phyloP scores from a whole-genome alignment of 2,113 vertebrate genomes.

The mouse (Mus musculus) region GRCm39 chr10:91627501-91628000 shows the following conservation, averaged over 20 bases:
- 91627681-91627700: not conserved
- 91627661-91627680: not conserved
- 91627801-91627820: not conserved
- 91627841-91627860: slow-evolving; percentile 28
- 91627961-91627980: slow-evolving; percentile 5
- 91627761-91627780: not conserved
- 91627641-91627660: rapidly evolving
- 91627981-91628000: not conserved
- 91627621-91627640: not conserved
- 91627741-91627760: not conserved
- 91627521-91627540: not conserved
- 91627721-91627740: not conserved
- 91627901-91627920: not conserved
- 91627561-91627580: slow-evolving; percentile 1
- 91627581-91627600: not conserved
- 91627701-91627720: not conserved
- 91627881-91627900: not conserved
- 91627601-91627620: not conserved
- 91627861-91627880: not conserved
- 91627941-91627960: not conserved
- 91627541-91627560: not conserved
- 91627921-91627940: not conserved
- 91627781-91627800: not conserved
- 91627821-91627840: not conserved
- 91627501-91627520: not conserved